A percentile compares a stretch with the other conserved stretches of the same genome.
These are phyloP conservation scores for Panagrolaimus sp. DNA, from an alignment of 1,140 invertebrate genomes.

Conservation along the genomic window DNA sequence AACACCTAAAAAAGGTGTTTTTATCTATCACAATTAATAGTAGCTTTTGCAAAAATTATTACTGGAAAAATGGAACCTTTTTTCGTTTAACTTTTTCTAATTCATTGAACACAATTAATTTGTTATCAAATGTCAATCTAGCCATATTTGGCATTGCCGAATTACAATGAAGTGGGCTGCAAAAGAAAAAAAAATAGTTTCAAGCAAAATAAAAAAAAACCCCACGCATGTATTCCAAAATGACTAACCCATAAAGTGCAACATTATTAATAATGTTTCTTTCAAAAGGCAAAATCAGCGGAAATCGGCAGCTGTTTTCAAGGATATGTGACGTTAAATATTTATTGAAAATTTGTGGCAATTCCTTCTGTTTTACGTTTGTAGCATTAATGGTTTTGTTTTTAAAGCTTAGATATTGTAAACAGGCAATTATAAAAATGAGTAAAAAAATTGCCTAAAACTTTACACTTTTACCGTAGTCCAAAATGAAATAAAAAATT, in stretches of 20 bases:
- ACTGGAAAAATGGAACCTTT: slow-evolving; percentile 18
- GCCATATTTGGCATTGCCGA: slow-evolving; percentile 21
- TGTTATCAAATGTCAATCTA: slow-evolving; percentile 15
- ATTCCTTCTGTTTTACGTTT: too few relatives aligned
- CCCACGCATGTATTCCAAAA: neutral
- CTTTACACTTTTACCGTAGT: too few relatives aligned
- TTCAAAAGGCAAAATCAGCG: slow-evolving; percentile 18
- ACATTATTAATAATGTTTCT: slow-evolving; percentile 16
- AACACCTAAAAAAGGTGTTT: slow-evolving; percentile 15
- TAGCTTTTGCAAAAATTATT: neutral
- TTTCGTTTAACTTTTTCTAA: slow-evolving; percentile 11
- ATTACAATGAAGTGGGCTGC: slow-evolving; percentile 11
- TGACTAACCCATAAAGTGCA: slow-evolving; percentile 14
- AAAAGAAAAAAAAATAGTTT: neutral
- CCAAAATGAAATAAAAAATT: too few relatives aligned
- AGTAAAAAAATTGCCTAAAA: too few relatives aligned
- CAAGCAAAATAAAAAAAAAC: neutral
- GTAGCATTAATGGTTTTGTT: too few relatives aligned
- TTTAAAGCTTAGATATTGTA: too few relatives aligned
- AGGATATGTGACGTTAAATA: neutral
- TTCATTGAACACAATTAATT: slow-evolving; percentile 20
- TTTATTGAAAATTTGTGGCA: too few relatives aligned
- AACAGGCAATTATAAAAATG: too few relatives aligned
- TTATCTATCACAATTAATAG: neutral
- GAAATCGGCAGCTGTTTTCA: slow-evolving; percentile 23